Base-by-base conservation (phyloP, 1,140 invertebrate genomes). In the Streblospio benedicti region DNA sequence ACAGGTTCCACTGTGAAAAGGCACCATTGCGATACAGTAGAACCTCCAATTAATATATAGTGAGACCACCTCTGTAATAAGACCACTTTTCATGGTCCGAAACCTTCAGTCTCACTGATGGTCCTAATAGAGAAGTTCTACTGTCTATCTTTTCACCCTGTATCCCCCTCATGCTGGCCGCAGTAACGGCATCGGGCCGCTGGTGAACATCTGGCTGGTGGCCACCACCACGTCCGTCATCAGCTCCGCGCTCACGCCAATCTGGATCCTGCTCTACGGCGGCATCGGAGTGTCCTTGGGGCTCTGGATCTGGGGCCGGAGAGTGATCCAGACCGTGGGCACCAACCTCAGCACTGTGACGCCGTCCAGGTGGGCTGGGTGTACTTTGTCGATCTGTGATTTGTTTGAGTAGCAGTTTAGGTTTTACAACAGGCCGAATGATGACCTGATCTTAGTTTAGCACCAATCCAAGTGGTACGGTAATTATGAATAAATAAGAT, bases 301-400 rank as follows among this genome's bases (percentile, higher is more conserved):
- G 23, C 82, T 98, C 23, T 98, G 95, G 92, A 73, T 97, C 20
- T 94, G 91, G 88, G 95, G 95, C 38, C 81, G 93, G 16, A 83
- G 90, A 45, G 95, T 99, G 41, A 98, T 98, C 64, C 86, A 93
- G 74, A 98, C 95, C 0, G 87, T 99, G 64, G 95, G 95, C 25
- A 87, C 94, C 76, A 93, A 97, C 79, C 83, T 99, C 25, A 94
- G 93, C 6, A 92, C 89, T 79, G 95, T 98, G 52, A 97, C 93
- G 25, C 90, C 95, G 12, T 52, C 50, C 1, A 52, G 25, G 50
- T 52, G 28, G 18, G 50, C 32, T 9, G 0, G 9, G 27, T 5
- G 44, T 45, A 20, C n/a, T n/a, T n/a, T n/a, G n/a, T n/a, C n/a
- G n/a, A n/a, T n/a, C n/a, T n/a, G n/a, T 50, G 23, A 50, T 18